Conservation (phyloP, 2,797 vertebrate species). For the Cyprinodon diabolis region DNA sequence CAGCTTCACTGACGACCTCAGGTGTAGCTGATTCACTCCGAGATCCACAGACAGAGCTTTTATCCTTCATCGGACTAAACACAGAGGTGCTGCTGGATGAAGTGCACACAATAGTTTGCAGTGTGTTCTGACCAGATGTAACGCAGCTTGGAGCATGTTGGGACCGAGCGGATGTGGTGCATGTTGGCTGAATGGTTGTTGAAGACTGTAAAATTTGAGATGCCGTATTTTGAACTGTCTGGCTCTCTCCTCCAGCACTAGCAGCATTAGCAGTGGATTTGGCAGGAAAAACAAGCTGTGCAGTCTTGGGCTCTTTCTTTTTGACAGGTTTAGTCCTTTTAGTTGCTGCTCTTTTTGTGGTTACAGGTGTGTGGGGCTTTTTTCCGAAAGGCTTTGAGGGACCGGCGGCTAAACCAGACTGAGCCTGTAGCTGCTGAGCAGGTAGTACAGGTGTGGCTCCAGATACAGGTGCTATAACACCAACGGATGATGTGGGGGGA, state of each 20-base stretch:
- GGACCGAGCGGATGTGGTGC: conserved; percentile 33
- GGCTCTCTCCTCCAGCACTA: conserved; percentile 38
- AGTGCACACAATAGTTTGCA: conserved; percentile 48
- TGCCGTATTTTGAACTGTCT: conserved; percentile 35
- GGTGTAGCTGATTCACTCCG: conserved; percentile 45
- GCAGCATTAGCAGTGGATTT: conserved; percentile 39
- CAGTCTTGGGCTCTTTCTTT: conserved; percentile 66
- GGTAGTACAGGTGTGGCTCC: conserved; percentile 62
- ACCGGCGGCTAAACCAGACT: conserved; percentile 51
- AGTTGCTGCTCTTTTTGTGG: conserved; percentile 78
- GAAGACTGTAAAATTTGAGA: conserved; percentile 41
- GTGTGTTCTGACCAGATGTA: conserved; percentile 43
- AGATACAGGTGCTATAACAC: conserved; percentile 56
- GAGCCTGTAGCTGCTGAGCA: conserved; percentile 56
- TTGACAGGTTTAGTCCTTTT: conserved; percentile 85
- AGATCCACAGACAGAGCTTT: conserved; percentile 35
- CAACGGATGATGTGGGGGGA: conserved; percentile 72
- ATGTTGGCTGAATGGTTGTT: conserved; percentile 33
- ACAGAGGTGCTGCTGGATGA: conserved; percentile 45
- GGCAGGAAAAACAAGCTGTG: conserved; percentile 37
- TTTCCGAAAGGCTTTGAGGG: conserved; percentile 66
- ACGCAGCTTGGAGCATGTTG: conserved; percentile 30
- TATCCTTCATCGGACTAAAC: conserved; percentile 46
- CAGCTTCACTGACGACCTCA: conserved; percentile 27
- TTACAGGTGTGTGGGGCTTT: conserved; percentile 66